A percentile compares a stretch with the other conserved stretches of the same genome.
These are phyloP conservation scores for Eupithecia abbreviata DNA, from an alignment of 2,888 invertebrate species.

Conservation along the genomic window DNA sequence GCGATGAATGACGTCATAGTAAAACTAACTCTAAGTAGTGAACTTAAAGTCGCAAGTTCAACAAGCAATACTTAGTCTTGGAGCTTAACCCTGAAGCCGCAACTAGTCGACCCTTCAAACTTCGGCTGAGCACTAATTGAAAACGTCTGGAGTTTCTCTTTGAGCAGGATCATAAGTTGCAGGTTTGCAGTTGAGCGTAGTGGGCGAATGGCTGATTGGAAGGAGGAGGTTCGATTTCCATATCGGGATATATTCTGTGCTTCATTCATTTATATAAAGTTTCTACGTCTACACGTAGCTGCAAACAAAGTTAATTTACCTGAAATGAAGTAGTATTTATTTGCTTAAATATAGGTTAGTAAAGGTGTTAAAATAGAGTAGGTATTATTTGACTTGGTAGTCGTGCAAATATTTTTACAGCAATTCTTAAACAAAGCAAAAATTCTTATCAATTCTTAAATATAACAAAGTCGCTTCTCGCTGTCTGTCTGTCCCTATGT, in stretches of 20 bases:
- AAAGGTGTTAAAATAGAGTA: too few relatives aligned
- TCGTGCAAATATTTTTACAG: too few relatives aligned
- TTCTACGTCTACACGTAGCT: not conserved
- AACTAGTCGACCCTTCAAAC: not conserved
- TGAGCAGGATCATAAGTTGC: not conserved
- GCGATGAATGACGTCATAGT: not conserved
- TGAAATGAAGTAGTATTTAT: too few relatives aligned
- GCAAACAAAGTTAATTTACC: too few relatives aligned
- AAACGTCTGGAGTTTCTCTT: constrained; percentile 1
- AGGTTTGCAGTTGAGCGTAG: not conserved
- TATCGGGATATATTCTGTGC: not conserved
- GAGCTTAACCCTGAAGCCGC: constrained; percentile 2
- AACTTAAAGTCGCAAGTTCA: not conserved
- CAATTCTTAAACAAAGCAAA: too few relatives aligned
- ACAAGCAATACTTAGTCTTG: not conserved
- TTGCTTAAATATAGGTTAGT: too few relatives aligned
- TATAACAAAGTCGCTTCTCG: too few relatives aligned
- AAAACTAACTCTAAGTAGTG: not conserved
- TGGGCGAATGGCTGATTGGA: not conserved
- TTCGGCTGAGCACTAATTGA: not conserved
- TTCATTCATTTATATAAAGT: not conserved
- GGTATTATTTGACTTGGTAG: too few relatives aligned
- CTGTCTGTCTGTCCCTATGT: too few relatives aligned
- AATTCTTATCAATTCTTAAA: too few relatives aligned
- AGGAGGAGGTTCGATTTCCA: not conserved